A percentile compares a stretch with the other conserved stretches of the same genome.
These are phyloP conservation scores for Poeciliopsis occidentalis DNA, from an alignment of 2,113 vertebrate genomes.

Conservation along the genomic window DNA sequence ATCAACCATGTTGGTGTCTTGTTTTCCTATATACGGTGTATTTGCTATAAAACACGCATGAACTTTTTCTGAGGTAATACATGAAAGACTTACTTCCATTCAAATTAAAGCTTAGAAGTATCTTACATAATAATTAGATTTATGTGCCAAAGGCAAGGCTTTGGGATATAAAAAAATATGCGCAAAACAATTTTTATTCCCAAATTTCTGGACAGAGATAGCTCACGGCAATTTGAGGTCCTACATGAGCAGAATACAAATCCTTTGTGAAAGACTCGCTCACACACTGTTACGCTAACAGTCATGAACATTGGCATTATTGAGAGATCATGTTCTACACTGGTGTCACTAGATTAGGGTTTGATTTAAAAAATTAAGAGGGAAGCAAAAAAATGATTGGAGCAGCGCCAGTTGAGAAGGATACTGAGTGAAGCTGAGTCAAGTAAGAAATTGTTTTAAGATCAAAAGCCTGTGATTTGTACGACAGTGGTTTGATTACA, in stretches of 20 bases:
- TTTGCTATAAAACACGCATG: too few relatives aligned
- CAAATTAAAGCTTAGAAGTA: too few relatives aligned
- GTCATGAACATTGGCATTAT: conserved; percentile 47
- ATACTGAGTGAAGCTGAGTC: conserved; percentile 30
- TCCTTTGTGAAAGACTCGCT: conserved; percentile 7
- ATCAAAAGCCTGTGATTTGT: conserved; percentile 70
- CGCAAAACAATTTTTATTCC: conserved; percentile 11
- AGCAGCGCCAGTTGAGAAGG: conserved; percentile 23
- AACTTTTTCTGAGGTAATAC: too few relatives aligned
- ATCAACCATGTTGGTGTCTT: conserved; percentile 26
- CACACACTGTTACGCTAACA: conserved; percentile 9
- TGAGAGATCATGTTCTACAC: conserved; percentile 46
- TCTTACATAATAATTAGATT: not conserved
- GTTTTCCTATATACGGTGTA: not conserved
- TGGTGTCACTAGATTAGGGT: conserved; percentile 44
- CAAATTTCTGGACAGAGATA: conserved; percentile 18
- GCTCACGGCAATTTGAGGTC: conserved; percentile 15
- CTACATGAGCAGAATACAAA: not conserved
- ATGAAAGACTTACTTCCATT: not conserved
- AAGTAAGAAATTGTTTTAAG: conserved; percentile 63
- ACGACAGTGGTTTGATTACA: conserved; percentile 65
- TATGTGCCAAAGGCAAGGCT: not conserved
- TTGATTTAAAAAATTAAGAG: conserved; percentile 43
- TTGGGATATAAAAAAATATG: not conserved
- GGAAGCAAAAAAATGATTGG: conserved; percentile 22